These are phyloP conservation scores for Nestor notabilis DNA, from an alignment of 2,113 vertebrate genomes.

Conservation along the genomic window DNA sequence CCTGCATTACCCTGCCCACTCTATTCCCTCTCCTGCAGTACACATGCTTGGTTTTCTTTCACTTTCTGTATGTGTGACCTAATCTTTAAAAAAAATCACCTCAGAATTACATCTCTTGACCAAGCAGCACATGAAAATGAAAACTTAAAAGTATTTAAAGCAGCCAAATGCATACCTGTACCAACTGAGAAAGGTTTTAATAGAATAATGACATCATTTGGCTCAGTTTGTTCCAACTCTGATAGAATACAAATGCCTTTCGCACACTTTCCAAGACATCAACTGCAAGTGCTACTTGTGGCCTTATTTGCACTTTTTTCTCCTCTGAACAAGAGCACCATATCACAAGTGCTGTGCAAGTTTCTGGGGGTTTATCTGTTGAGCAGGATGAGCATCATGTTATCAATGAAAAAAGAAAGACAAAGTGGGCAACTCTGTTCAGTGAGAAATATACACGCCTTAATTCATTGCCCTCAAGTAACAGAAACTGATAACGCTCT, in stretches of 20 bases:
- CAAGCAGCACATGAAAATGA: background rate
- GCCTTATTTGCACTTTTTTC: background rate
- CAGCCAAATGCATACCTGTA: background rate
- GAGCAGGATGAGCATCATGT: background rate
- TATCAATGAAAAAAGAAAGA: background rate
- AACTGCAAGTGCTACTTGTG: background rate
- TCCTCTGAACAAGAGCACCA: background rate
- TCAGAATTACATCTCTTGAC: background rate
- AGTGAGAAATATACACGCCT: background rate
- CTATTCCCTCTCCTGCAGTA: background rate
- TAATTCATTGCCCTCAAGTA: background rate
- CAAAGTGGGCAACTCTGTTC: background rate
- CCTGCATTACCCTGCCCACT: background rate
- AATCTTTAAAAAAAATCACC: background rate
- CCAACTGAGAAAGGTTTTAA: background rate
- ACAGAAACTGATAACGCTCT: background rate
- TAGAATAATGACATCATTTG: background rate
- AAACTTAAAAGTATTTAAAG: background rate
- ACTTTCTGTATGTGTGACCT: background rate
- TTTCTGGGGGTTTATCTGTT: background rate
- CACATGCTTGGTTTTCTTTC: background rate
- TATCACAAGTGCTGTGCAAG: background rate
- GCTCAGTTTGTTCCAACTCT: background rate
- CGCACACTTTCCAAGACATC: accelerated
- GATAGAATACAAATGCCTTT: background rate